Percentiles rank a stretch among this genome's conserved stretches.
phyloP scores from a whole-genome alignment of 1,140 invertebrate species.

The Drosophila ercepeae region DNA sequence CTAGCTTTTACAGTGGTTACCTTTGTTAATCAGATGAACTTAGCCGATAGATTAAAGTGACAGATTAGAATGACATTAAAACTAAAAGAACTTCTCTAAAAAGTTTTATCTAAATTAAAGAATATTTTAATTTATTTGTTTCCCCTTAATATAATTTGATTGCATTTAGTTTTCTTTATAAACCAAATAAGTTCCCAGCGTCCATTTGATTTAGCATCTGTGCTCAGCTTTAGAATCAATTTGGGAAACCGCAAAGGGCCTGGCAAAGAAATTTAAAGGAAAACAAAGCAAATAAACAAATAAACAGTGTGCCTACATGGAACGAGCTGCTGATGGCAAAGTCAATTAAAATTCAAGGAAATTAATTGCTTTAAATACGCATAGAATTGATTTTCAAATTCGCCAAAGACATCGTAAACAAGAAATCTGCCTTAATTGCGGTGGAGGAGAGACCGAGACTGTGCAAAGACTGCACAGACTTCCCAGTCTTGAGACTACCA shows the following conservation, averaged over 20 bases:
- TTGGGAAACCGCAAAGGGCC: constrained; percentile 24
- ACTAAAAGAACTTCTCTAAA: too few relatives aligned
- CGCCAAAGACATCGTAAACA: constrained; percentile 74
- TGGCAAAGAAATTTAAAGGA: constrained; percentile 6
- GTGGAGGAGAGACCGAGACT: constrained; percentile 40
- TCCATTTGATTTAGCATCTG: not conserved
- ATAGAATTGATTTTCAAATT: constrained; percentile 79
- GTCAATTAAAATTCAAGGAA: constrained; percentile 70
- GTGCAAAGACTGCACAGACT: constrained; percentile 31
- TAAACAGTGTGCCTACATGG: constrained; percentile 11
- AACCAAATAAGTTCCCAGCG: not conserved
- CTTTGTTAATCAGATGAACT: constrained; percentile 53
- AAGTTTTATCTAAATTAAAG: not conserved
- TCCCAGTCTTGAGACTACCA: not conserved
- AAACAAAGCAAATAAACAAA: constrained; percentile 40
- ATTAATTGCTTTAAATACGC: constrained; percentile 77
- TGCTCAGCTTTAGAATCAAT: constrained; percentile 36
- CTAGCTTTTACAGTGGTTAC: constrained; percentile 54
- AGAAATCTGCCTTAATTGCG: constrained; percentile 81
- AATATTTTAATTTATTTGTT: not conserved
- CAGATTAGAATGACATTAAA: not conserved
- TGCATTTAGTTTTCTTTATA: not conserved
- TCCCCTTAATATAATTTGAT: not conserved
- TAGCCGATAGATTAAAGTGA: constrained; percentile 25
- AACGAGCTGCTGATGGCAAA: constrained; percentile 19